Evolutionary conservation across 2,888 invertebrate genomes (phyloP).

Genomic region (Aricia artaxerxes): DNA sequence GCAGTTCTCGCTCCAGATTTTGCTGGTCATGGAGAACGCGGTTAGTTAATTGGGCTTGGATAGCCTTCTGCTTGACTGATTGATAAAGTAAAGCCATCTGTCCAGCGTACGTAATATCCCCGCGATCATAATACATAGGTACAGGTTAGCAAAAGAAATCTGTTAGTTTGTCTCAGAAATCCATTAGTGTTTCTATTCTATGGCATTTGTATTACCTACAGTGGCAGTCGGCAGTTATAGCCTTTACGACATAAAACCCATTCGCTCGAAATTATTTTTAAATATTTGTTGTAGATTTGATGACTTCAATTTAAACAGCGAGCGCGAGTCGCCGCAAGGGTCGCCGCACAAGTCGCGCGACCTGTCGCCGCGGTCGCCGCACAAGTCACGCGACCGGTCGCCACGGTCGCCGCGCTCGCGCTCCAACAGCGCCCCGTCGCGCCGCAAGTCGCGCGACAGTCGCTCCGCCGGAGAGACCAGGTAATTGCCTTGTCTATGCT

Average conservation of each 20-base stretch:
- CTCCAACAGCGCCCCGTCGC: constrained; percentile 47
- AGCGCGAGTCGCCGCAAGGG: constrained; percentile 58
- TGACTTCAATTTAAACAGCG: constrained; percentile 77
- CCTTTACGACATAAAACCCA: not conserved
- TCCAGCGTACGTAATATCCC: no score
- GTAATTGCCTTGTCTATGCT: constrained; percentile 43
- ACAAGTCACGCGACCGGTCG: constrained; percentile 57
- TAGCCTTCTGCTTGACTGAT: no score
- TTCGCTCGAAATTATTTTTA: not conserved
- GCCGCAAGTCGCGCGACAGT: constrained; percentile 70
- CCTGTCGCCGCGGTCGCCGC: constrained; percentile 54
- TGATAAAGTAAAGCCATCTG: no score
- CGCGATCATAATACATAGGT: no score
- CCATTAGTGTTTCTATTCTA: no score
- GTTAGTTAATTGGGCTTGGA: no score
- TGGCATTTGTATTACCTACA: no score
- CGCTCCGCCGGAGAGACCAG: constrained; percentile 68
- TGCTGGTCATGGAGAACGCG: no score
- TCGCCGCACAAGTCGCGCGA: constrained; percentile 61
- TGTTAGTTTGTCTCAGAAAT: no score
- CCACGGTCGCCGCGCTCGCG: constrained; percentile 55
- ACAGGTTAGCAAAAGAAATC: no score
- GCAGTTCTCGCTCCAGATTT: no score
- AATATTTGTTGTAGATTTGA: constrained; percentile 60
- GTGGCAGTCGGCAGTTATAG: not conserved